Percentiles rank a stretch among this genome's conserved stretches.
phyloP scores from a whole-genome alignment of 2,113 vertebrate genomes.

The Grus americana region DNA sequence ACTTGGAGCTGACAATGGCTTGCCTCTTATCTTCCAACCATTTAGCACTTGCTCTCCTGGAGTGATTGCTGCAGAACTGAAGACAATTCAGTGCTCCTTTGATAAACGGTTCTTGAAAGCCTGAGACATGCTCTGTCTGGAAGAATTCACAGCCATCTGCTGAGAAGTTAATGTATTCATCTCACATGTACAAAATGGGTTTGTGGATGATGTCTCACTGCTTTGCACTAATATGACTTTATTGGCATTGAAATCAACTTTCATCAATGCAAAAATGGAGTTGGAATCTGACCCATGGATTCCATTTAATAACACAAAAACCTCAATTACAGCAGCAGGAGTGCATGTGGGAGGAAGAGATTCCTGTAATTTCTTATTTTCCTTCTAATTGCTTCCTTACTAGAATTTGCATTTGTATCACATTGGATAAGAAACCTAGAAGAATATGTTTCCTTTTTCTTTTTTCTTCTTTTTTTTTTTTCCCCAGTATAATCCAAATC shows the following conservation, averaged over 20 bases:
- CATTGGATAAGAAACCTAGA: background rate
- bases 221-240: constrained; percentile 12
- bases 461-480: too few species aligned
- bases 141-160: constrained; percentile 50
- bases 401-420: background rate
- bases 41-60: background rate
- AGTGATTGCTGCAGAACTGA: background rate
- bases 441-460: background rate
- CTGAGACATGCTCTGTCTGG: constrained; percentile 10
- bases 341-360: background rate
- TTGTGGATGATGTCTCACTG: background rate
- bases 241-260: background rate
- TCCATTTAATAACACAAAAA: background rate
- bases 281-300: background rate
- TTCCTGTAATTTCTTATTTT: background rate
- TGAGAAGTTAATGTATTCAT: constrained; percentile 27
- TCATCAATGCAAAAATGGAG: background rate
- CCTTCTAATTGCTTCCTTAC: background rate
- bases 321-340: background rate
- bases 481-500: background rate
- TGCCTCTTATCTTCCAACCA: background rate
- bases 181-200: background rate
- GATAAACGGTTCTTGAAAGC: constrained; percentile 19
- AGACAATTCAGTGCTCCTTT: constrained; percentile 15
- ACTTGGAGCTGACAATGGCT: background rate